Base-by-base conservation (phyloP, 2,888 invertebrate species). In the Laothoe populi region DNA sequence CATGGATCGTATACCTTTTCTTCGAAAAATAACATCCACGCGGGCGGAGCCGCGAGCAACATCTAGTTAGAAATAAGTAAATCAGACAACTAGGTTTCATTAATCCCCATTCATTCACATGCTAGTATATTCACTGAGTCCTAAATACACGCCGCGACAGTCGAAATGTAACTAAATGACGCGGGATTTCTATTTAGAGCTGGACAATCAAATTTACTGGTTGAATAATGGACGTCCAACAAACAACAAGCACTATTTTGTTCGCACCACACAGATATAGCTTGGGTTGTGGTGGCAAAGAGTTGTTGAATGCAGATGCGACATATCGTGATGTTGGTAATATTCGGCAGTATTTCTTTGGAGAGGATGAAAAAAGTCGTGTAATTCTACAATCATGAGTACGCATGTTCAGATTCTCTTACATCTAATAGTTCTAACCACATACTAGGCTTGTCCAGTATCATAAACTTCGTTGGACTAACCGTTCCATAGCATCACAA, bases 151-250 rank as follows among this genome's bases (percentile, higher is more conserved):
- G 35, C 31, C 53, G 19, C 35, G 45, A 59, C 45, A 45, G 10
- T 19, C 31, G 26, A 45, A 59, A 59, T 59, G 31, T 45, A 45
- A 59, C 31, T 59, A 59, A 59, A 45, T 45, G 59, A 59, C 45
- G 59, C 26, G 31, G 59, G 45, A 59, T 59, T 59, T 31, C 44
- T 59, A 79, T 80, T 80, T 76, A 70, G 71, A 74, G 71, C 70
- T 67, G 73, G 75, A 79, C 81, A 78, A 81, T 80, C 76, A 79
- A 80, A 79, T 81, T 81, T 81, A 81, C 79, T 77, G 82, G 74
- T 77, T 74, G 77, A 80, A 78, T 81, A 78, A 81, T 81, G 75
- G 80, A 79, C 72, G 77, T 69, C 70, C 71, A 73, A 66, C 73
- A 71, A 75, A 75, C 74, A 75, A 71, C 73, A 76, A 70, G 68